These are phyloP conservation scores for Papilio aristodemus DNA, from an alignment of 1,140 invertebrate species.

Conservation along the genomic window DNA sequence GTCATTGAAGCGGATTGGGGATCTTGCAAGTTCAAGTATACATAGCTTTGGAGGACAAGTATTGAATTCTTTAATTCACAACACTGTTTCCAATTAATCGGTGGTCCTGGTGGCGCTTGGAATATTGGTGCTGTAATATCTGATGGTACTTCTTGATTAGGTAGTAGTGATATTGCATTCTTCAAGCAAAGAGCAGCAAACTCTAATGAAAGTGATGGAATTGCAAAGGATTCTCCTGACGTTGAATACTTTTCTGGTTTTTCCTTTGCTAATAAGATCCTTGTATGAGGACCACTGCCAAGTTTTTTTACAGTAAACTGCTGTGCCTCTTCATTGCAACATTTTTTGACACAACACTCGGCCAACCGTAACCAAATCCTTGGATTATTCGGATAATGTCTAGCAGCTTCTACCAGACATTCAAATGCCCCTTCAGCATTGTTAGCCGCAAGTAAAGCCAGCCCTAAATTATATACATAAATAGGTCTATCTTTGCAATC, in stretches of 20 bases:
- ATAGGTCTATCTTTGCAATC: constrained; percentile 86
- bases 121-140: constrained; percentile 60
- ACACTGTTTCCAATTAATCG: constrained; percentile 73
- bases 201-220: constrained; percentile 93
- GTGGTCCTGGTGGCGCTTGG: constrained; percentile 71
- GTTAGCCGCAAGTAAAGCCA: constrained; percentile 90
- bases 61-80: constrained; percentile 83
- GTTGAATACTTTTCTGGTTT: constrained; percentile 75
- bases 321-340: constrained; percentile 66
- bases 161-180: constrained; percentile 87
- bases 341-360: constrained; percentile 89
- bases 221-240: constrained; percentile 87
- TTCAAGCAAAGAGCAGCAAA: constrained; percentile 93
- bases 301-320: constrained; percentile 71
- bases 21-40: constrained; percentile 92
- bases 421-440: constrained; percentile 93
- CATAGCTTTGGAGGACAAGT: constrained; percentile 90
- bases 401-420: constrained; percentile 92
- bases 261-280: constrained; percentile 67
- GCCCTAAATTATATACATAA: constrained; percentile 95
- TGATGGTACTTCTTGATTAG: constrained; percentile 61
- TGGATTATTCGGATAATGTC: constrained; percentile 93
- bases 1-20: constrained; percentile 89
- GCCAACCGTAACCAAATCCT: constrained; percentile 95
- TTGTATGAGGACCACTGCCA: constrained; percentile 70